Conservation (phyloP, 2,113 vertebrate genomes). For the Poeciliopsis turrubarensis region DNA sequence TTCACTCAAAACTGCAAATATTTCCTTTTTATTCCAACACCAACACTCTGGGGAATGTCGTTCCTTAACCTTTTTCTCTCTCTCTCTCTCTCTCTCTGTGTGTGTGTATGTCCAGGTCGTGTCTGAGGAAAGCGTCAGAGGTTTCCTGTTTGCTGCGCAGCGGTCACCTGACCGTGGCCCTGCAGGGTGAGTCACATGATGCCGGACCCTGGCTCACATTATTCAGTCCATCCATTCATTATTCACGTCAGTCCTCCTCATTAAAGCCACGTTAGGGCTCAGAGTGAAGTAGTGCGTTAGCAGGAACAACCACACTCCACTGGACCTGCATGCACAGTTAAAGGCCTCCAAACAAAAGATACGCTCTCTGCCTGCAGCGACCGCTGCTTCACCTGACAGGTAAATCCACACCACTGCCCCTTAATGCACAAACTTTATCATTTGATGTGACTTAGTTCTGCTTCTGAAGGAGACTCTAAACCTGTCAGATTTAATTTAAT, state of each 20-base stretch:
- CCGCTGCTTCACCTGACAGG: neutral
- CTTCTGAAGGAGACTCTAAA: neutral
- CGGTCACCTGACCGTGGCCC: conserved; percentile 85
- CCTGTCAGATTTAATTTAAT: neutral
- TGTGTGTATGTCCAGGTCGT: conserved; percentile 77
- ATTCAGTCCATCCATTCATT: conserved; percentile 56
- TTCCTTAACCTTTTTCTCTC: too few relatives aligned
- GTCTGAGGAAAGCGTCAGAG: conserved; percentile 89
- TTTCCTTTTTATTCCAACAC: too few relatives aligned
- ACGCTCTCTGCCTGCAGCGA: neutral
- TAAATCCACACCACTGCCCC: neutral
- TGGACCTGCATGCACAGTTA: conserved; percentile 38
- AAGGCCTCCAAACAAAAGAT: conserved; percentile 10
- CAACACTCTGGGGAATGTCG: too few relatives aligned
- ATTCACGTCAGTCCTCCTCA: conserved; percentile 58
- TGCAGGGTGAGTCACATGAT: conserved; percentile 87
- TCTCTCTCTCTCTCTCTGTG: too few relatives aligned
- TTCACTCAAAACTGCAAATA: too few relatives aligned
- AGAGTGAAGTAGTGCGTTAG: conserved; percentile 35
- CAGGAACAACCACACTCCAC: conserved; percentile 30
- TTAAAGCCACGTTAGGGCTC: conserved; percentile 50
- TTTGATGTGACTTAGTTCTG: neutral
- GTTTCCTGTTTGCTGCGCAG: conserved; percentile 84
- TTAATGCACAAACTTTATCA: neutral
- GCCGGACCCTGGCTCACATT: conserved; percentile 32